These are phyloP conservation scores for Hiodon alosoides DNA, from an alignment of 2,113 vertebrate genomes.

Conservation along the genomic window DNA sequence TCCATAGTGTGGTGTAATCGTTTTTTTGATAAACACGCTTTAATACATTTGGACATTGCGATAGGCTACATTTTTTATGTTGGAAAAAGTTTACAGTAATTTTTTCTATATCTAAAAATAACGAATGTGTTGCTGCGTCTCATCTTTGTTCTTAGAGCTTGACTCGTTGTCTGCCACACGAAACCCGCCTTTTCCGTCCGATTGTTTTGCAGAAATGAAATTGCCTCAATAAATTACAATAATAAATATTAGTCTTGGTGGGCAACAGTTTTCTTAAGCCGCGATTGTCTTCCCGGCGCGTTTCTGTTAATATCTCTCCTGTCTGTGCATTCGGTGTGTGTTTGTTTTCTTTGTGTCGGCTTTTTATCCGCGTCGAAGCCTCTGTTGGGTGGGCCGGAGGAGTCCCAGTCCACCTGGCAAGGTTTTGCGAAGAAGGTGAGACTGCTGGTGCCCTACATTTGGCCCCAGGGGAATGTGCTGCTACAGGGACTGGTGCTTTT, in stretches of 20 bases:
- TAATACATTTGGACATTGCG: background rate
- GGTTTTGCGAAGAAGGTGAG: constrained; percentile 73
- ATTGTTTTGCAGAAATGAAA: no score
- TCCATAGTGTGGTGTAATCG: background rate
- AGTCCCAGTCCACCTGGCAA: constrained; percentile 75
- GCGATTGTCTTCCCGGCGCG: no score
- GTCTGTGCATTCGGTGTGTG: background rate
- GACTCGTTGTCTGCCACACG: no score
- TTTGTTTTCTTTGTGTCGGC: background rate
- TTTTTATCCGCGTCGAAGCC: constrained; percentile 39
- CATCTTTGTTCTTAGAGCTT: no score
- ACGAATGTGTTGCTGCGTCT: no score
- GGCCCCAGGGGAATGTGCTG: constrained; percentile 69
- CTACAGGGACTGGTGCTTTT: constrained; percentile 83
- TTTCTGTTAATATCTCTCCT: background rate
- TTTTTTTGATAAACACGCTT: background rate
- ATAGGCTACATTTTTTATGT: no score
- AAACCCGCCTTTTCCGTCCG: no score
- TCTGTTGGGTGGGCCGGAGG: constrained; percentile 46
- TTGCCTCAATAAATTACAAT: background rate
- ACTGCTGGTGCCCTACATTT: constrained; percentile 83
- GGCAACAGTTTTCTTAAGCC: no score
- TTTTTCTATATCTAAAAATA: no score
- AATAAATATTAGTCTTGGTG: background rate
- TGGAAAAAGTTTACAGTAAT: no score